Percentiles rank a stretch among this genome's conserved stretches.
Conservation (phyloP, 1,140 invertebrate species). For the Leptopilina clavipes region DNA sequence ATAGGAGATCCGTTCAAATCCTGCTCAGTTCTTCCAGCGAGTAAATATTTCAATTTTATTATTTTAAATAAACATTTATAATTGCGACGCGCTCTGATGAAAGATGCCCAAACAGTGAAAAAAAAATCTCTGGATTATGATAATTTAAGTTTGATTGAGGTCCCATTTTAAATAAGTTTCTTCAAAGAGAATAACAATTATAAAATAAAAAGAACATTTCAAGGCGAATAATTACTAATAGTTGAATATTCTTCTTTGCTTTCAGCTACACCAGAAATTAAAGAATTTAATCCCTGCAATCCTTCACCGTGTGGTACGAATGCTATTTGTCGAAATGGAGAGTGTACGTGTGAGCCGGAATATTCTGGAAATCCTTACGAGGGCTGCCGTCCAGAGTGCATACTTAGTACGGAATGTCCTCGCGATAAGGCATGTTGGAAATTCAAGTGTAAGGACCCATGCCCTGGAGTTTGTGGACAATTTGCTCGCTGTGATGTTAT, state of each 20-base stretch:
- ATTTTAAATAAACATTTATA: no score
- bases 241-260: conserved; percentile 39
- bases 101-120: no score
- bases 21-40: conserved; percentile 76
- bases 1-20: conserved; percentile 86
- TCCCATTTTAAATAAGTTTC: no score
- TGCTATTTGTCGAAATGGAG: conserved; percentile 80
- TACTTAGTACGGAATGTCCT: conserved; percentile 86
- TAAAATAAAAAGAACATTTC: neutral
- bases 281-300: conserved; percentile 79
- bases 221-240: no score
- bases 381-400: conserved; percentile 87
- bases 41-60: conserved; percentile 53
- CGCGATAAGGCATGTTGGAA: conserved; percentile 86
- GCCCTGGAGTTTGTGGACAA: conserved; percentile 86
- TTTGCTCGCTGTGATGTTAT: conserved; percentile 89
- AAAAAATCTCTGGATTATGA: no score
- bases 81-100: no score
- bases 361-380: conserved; percentile 88
- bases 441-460: conserved; percentile 88
- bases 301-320: conserved; percentile 88
- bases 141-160: no score
- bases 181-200: neutral
- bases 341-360: conserved; percentile 83
- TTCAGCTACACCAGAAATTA: conserved; percentile 60